A percentile compares a stretch with the other conserved stretches of the same genome.
Evolutionary conservation across 2,113 vertebrate genomes (phyloP).

Genomic region (Glareola pratincola): DNA sequence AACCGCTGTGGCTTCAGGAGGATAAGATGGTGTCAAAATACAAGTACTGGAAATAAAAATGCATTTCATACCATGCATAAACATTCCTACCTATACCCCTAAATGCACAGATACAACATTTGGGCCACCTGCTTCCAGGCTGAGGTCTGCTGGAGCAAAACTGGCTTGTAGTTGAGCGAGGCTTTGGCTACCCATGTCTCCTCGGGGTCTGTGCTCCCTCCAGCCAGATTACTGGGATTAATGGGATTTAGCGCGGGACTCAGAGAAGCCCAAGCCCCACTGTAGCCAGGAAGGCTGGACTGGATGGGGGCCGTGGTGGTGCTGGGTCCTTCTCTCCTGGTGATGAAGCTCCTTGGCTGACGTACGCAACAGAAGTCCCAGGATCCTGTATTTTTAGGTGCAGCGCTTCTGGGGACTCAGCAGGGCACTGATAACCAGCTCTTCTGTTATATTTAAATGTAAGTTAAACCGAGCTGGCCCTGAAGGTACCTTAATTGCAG

Average conservation of each 20-base stretch:
- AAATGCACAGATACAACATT: not conserved
- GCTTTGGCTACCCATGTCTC: not conserved
- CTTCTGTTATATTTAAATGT: not conserved
- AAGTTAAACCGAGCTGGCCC: not conserved
- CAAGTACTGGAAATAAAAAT: not conserved
- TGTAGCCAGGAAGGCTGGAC: not conserved
- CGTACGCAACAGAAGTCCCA: accelerated
- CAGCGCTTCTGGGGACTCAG: not conserved
- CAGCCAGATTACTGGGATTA: not conserved
- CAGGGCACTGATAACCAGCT: not conserved
- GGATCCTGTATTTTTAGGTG: not conserved
- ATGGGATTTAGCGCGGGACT: not conserved
- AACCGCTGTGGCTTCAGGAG: not conserved
- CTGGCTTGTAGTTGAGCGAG: not conserved
- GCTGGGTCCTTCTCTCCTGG: not conserved
- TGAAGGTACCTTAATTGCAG: not conserved
- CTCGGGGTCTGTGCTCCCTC: not conserved
- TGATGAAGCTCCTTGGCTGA: not conserved
- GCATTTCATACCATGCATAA: not conserved
- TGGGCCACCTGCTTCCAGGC: not conserved
- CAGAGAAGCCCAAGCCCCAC: not conserved
- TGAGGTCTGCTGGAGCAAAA: not conserved
- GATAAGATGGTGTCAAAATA: not conserved
- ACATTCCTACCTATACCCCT: not conserved
- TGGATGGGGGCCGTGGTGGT: not conserved